Percentiles rank a stretch among this genome's conserved stretches.
Evolutionary conservation across 2,888 invertebrate genomes (phyloP).

Genomic region (Ectobius pallidus): DNA sequence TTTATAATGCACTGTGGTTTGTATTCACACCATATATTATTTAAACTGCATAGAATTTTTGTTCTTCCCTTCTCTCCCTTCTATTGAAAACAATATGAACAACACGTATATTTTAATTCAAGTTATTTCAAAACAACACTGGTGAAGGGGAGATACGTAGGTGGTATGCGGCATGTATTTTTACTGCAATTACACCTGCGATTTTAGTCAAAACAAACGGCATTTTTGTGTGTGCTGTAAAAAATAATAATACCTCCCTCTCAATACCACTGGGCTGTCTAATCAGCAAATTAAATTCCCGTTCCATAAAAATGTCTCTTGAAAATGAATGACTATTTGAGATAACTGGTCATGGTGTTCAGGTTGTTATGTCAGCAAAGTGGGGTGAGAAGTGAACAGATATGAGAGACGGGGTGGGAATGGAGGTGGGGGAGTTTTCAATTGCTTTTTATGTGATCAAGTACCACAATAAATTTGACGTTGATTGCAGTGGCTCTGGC

Average conservation of each 20-base stretch:
- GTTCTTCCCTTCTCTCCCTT: not conserved
- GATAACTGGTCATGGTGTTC: constrained; percentile 9
- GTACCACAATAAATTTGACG: constrained; percentile 39
- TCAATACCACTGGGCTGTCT: constrained; percentile 25
- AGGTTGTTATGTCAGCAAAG: constrained; percentile 19
- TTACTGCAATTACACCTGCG: constrained; percentile 25
- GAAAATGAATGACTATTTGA: constrained; percentile 26
- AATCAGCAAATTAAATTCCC: constrained; percentile 27
- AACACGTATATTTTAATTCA: not conserved
- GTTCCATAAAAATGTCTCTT: constrained; percentile 27
- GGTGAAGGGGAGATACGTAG: not conserved
- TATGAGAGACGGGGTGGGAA: constrained; percentile 4
- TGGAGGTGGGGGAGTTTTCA: constrained; percentile 33
- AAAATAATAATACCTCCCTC: constrained; percentile 22
- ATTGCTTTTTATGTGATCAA: constrained; percentile 39
- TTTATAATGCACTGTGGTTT: too few relatives aligned
- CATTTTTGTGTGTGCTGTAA: constrained; percentile 15
- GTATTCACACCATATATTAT: not conserved
- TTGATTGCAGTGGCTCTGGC: constrained; percentile 30
- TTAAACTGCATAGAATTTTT: not conserved
- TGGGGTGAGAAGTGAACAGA: constrained; percentile 1
- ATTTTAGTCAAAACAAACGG: constrained; percentile 17
- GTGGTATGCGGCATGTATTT: not conserved
- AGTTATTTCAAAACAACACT: not conserved
- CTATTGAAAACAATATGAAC: constrained; percentile 12